phyloP scores from a whole-genome alignment of 2,888 invertebrate genomes.

The Phymatocera aterrima region DNA sequence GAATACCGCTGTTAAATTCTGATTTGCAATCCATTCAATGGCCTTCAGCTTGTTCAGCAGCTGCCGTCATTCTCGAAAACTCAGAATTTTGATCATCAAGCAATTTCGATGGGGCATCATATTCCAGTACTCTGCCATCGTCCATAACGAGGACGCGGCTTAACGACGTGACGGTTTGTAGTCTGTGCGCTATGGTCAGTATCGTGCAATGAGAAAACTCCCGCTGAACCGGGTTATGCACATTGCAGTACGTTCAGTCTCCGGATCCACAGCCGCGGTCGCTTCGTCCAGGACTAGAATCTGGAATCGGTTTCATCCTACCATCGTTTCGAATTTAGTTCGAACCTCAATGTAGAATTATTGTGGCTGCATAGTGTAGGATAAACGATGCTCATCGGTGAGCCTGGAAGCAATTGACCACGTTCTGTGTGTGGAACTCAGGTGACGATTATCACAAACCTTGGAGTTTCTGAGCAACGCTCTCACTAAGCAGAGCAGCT shows the following conservation, averaged over 20 bases:
- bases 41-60: conserved; percentile 58
- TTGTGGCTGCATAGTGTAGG: background rate
- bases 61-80: conserved; percentile 74
- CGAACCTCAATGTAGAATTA: no score
- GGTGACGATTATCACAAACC: no score
- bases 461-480: no score
- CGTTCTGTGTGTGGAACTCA: no score
- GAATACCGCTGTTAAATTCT: no score
- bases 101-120: conserved; percentile 74
- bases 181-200: conserved; percentile 79
- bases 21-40: no score
- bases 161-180: conserved; percentile 77
- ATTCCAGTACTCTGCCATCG: conserved; percentile 75
- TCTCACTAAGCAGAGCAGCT: no score
- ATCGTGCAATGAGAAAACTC: conserved; percentile 78
- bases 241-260: conserved; percentile 77
- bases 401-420: no score
- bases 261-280: conserved; percentile 77
- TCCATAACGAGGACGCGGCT: conserved; percentile 78
- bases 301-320: no score
- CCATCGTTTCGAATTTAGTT: no score
- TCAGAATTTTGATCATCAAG: conserved; percentile 72
- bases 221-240: conserved; percentile 76
- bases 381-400: no score
- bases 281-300: conserved; percentile 79